These are phyloP conservation scores for Drosophila pruinosa DNA, from an alignment of 1,140 invertebrate genomes.

Conservation along the genomic window DNA sequence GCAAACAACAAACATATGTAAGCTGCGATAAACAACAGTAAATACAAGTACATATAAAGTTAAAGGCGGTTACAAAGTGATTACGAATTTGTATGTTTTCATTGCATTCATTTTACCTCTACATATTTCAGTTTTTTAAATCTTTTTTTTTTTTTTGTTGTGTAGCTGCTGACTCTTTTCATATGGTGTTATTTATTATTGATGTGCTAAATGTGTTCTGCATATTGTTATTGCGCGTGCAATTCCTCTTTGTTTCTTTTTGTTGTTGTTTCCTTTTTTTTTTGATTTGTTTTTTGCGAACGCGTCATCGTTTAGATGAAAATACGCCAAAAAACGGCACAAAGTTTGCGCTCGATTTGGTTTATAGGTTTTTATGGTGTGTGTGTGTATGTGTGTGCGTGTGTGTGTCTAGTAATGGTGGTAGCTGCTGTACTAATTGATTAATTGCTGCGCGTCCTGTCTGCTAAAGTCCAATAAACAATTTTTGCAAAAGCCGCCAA, in stretches of 20 bases:
- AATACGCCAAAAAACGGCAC: constrained; percentile 27
- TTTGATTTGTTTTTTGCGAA: constrained; percentile 31
- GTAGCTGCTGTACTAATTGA: constrained; percentile 29
- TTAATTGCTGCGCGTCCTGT: constrained; percentile 22
- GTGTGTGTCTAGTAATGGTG: constrained; percentile 8
- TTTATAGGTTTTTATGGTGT: not conserved
- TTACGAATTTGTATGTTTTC: constrained; percentile 60
- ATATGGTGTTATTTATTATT: not conserved
- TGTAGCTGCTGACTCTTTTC: constrained; percentile 1
- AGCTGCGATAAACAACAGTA: constrained; percentile 23
- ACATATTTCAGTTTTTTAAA: constrained; percentile 16
- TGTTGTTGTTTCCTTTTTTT: constrained; percentile 3
- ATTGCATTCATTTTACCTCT: constrained; percentile 1
- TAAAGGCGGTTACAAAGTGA: constrained; percentile 47
- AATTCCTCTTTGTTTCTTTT: constrained; percentile 13
- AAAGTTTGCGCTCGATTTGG: constrained; percentile 31
- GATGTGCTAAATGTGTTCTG: constrained; percentile 16
- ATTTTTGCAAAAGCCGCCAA: constrained; percentile 67
- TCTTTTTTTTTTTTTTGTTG: constrained; percentile 21
- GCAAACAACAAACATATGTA: constrained; percentile 8
- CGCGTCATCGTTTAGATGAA: constrained; percentile 22
- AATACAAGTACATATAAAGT: constrained; percentile 10
- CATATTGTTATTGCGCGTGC: constrained; percentile 7
- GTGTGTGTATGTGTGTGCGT: not conserved
- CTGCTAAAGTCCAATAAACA: constrained; percentile 42